Conservation (phyloP, 2,797 vertebrate genomes). For the Acanthurus tractus region DNA sequence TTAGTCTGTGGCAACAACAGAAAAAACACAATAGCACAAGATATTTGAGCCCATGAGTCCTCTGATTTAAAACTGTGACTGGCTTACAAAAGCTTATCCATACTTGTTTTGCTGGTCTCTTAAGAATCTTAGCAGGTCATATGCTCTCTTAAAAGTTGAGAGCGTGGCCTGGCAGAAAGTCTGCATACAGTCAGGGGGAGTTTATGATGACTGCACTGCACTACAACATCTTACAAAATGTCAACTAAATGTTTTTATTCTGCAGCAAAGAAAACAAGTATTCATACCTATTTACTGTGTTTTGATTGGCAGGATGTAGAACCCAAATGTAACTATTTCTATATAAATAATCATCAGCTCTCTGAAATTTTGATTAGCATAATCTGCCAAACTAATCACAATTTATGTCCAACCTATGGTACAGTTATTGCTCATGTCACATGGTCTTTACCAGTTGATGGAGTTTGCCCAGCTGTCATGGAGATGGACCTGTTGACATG, state of each 20-base stretch:
- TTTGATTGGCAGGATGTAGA: neutral
- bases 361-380: neutral
- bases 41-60: conserved; percentile 30
- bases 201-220: conserved; percentile 2
- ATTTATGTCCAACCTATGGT: neutral
- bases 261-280: neutral
- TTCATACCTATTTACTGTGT: neutral
- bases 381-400: neutral
- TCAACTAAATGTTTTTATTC: neutral
- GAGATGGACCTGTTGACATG: neutral
- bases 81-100: conserved; percentile 81
- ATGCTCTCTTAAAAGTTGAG: conserved; percentile 74
- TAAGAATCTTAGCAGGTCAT: conserved; percentile 86
- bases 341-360: neutral
- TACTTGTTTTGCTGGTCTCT: conserved; percentile 78
- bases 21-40: conserved; percentile 9
- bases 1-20: conserved; percentile 16
- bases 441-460: neutral
- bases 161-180: conserved; percentile 60
- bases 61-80: conserved; percentile 62
- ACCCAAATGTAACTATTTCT: neutral
- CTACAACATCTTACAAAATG: neutral
- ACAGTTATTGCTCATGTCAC: neutral
- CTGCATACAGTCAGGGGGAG: conserved; percentile 38
- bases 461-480: neutral